Base-by-base conservation (phyloP, 2,113 vertebrate species). In the Peucedramus taeniatus region DNA sequence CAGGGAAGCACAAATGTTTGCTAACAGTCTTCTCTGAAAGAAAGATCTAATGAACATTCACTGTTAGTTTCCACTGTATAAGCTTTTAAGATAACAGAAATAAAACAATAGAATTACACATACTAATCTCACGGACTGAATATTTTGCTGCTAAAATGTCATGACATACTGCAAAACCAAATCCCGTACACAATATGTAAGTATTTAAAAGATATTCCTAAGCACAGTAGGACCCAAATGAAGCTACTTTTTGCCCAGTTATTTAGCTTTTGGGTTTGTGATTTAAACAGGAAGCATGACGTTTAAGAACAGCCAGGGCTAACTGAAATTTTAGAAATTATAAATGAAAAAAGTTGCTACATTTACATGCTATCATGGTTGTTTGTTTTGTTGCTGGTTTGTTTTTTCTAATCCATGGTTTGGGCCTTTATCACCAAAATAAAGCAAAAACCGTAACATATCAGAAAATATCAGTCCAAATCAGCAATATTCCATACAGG, bases 1-100 rank as follows among this genome's bases (percentile, higher is more conserved):
- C 82, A 90, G 84, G 85, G 93, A 96, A 95, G 87, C 79, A 65
- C 82, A 90, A 77, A 61, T 59, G 35, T 80, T 91, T 74, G 71
- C 60, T 80, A 96, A 95, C 82, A 95, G 84, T 91, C 87, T 83
- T 78, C 85, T 94, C 75, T 44, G 30, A 86, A 91, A 90, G 30
- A 90, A 94, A 94, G 37, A 61, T 56, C 83, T 87, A 83, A 90
- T 42, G 60, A 94, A 74, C 51, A 63, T 86, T 83, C 92, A 60
- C 66, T 59, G 35, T 51, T 96, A 53, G 60, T 51, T 90, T 80
- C 68, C 71, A 71, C 15, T 44, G 20, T 77, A n/a, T 65, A 87
- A 70, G 72, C 49, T 91, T 84, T 77, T 63, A 63, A 78, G 53
- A 66, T 26, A 74, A 81, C 37, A 74, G 39, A 54, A 80, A 91